Evolutionary conservation across 2,888 invertebrate genomes (phyloP).

Genomic region (Nomada ruficornis): DNA sequence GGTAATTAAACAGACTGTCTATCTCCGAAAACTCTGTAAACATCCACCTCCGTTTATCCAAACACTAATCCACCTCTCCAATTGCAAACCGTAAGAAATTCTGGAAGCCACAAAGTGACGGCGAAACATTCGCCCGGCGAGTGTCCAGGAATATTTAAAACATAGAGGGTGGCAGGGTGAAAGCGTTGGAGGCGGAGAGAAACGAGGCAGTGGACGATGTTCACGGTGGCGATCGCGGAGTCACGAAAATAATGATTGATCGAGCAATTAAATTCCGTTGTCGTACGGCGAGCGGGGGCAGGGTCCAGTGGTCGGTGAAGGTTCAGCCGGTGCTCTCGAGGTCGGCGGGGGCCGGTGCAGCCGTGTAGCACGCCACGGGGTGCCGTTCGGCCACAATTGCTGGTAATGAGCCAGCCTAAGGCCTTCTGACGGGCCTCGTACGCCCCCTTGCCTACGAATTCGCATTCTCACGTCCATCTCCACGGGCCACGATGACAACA

Average conservation of each 20-base stretch:
- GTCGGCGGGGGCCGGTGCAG: constrained; percentile 69
- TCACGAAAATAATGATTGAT: constrained; percentile 81
- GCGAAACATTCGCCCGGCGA: no score
- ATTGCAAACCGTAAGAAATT: no score
- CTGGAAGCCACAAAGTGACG: no score
- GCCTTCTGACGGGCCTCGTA: constrained; percentile 77
- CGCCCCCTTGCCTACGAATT: constrained; percentile 77
- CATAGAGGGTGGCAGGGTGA: not conserved
- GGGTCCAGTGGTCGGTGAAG: constrained; percentile 60
- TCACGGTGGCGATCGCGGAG: constrained; percentile 65
- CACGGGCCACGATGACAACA: constrained; percentile 68
- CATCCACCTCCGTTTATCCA: no score
- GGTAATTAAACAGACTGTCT: no score
- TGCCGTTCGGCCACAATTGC: constrained; percentile 82
- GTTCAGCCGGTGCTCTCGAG: constrained; percentile 58
- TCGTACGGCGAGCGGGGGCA: constrained; percentile 76
- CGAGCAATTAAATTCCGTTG: constrained; percentile 83
- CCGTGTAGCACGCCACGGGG: constrained; percentile 77
- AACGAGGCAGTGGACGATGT: constrained; percentile 5
- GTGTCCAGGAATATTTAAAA: not conserved
- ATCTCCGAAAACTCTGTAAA: no score
- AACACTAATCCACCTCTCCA: no score
- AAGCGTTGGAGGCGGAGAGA: not conserved
- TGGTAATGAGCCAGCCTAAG: constrained; percentile 82
- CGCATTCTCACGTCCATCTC: constrained; percentile 76